Evolutionary conservation across 2,113 vertebrate species (phyloP), one percentile per base, ranked within the genome.

Genomic region (Phylloscopus trochilus): DNA sequence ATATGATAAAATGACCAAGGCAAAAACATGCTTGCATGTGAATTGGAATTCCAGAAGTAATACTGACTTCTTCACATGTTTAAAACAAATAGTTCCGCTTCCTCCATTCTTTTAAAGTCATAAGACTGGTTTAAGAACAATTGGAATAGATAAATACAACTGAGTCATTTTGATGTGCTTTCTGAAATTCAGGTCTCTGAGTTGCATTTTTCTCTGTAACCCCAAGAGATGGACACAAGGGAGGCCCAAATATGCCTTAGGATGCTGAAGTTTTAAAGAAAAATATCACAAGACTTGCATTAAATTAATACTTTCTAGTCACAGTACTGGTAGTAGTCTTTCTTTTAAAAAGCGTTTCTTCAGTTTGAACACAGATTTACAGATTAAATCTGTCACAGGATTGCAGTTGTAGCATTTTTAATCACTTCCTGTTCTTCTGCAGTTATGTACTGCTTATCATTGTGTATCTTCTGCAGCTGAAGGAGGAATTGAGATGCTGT

Each of bases 351-450:
- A 47, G 24, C 28, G 14, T 76, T 87, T 75, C 41, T 76, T 83
- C 30, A 47, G 72, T 44, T 88, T 69, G 53, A 83, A 63, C 14
- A 43, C 49, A 74, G 67, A 87, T 86, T 80, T 78, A 56, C 53
- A 76, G 44, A 68, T 70, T 28, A 92, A 77, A 28, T 74, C 12
- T 91, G 37, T 92, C 39, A 68, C 68, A 86, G 41, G 37, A 81
- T 83, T 90, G 75, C 73, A 88, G 52, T 43, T 72, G 30, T 64
- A 26, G 47, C 43, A n/a, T 92, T 87, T 91, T 67, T 74, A 80
- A 70, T 70, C 51, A 66, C 21, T 39, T 95, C 83, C 92, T 95
- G 72, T 95, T 94, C 24, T 83, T 89, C 59, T 93, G 58, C 43
- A 84, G 63, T 70, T 87, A 23, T 16, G 9, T 81, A 13, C 28